Evolutionary conservation across 2,113 vertebrate genomes (phyloP).

Genomic region (Loxodonta africana): DNA sequence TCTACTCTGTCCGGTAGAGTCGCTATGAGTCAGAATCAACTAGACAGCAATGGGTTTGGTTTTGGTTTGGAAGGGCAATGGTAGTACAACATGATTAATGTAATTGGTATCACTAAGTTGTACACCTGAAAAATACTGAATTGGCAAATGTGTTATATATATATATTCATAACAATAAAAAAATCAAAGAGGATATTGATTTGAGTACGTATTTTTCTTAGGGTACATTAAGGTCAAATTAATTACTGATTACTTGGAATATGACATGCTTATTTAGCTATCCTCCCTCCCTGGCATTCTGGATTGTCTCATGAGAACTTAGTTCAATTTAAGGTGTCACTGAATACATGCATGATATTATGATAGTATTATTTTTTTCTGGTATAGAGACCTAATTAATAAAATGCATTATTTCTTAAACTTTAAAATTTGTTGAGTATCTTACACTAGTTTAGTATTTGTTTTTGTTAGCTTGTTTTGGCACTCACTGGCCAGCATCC

Average conservation of each 20-base stretch:
- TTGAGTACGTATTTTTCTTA: slow-evolving; percentile 9
- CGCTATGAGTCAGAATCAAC: too few species aligned
- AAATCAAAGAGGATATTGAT: not conserved
- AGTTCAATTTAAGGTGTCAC: not conserved
- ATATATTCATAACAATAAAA: too few species aligned
- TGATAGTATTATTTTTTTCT: not conserved
- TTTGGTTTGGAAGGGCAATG: too few species aligned
- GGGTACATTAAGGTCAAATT: not conserved
- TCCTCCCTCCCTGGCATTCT: not conserved
- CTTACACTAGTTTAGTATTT: not conserved
- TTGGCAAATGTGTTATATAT: too few species aligned
- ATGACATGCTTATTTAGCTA: not conserved
- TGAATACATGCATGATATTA: not conserved
- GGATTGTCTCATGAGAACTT: slow-evolving; percentile 7
- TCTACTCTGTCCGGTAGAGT: too few species aligned
- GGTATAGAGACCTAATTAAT: slow-evolving; percentile 6
- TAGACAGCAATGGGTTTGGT: too few species aligned
- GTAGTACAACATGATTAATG: too few species aligned
- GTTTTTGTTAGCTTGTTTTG: not conserved
- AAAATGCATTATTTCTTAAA: slow-evolving; percentile 55
- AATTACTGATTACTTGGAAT: slow-evolving; percentile 31
- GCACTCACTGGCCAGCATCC: not conserved
- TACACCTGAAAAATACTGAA: too few species aligned
- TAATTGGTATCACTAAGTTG: too few species aligned
- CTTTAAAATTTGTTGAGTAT: slow-evolving; percentile 6